Evolutionary conservation across 1,140 invertebrate species (phyloP).

Genomic region (Calycopis cecrops): DNA sequence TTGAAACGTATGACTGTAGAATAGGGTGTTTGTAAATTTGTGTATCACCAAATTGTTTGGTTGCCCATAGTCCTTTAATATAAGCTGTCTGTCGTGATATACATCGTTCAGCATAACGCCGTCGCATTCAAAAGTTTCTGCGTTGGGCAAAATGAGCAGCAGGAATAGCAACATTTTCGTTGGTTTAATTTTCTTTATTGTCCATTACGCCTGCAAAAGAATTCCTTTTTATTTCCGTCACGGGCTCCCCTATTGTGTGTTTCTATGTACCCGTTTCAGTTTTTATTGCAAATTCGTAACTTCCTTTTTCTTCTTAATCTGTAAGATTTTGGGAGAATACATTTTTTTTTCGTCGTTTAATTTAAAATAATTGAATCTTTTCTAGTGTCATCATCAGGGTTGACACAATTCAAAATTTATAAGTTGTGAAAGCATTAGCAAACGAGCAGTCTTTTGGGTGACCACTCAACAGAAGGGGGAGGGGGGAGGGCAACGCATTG

Average conservation of each 20-base stretch:
- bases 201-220: constrained; percentile 22
- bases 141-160: constrained; percentile 18
- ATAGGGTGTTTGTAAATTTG: constrained; percentile 44
- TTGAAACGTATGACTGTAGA: constrained; percentile 52
- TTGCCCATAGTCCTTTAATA: constrained; percentile 36
- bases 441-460: background rate
- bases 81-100: constrained; percentile 42
- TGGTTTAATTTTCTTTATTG: constrained; percentile 37
- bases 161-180: constrained; percentile 36
- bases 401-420: too few relatives aligned
- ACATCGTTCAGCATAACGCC: constrained; percentile 51
- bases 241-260: too few relatives aligned
- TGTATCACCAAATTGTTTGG: constrained; percentile 53
- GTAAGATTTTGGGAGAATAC: constrained; percentile 2
- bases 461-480: too few relatives aligned
- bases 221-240: too few relatives aligned
- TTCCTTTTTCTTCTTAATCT: too few relatives aligned
- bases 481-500: too few relatives aligned
- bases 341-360: constrained; percentile 27
- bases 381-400: too few relatives aligned
- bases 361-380: too few relatives aligned
- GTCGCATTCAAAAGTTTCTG: constrained; percentile 38
- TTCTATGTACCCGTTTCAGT: constrained; percentile 11
- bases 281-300: constrained; percentile 25
- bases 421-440: too few relatives aligned